These are phyloP conservation scores for Bostrychus sinensis DNA, from an alignment of 2,113 vertebrate genomes.

Conservation along the genomic window DNA sequence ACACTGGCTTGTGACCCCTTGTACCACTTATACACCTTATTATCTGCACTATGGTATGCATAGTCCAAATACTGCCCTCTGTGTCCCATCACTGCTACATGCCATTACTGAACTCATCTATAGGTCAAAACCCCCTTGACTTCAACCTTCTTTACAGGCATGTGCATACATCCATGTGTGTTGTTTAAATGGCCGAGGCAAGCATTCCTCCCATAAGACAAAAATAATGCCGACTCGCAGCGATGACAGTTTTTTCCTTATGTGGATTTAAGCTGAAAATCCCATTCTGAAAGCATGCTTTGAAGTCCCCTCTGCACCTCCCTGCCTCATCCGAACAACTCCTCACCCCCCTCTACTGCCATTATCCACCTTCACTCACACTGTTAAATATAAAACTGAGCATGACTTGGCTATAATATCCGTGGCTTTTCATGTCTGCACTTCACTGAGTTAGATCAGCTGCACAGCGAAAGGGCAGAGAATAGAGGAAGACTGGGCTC, in stretches of 20 bases:
- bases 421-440: conserved; percentile 52
- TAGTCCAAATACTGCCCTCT: not conserved
- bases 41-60: not conserved
- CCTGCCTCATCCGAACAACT: conserved; percentile 30
- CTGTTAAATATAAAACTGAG: conserved; percentile 76
- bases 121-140: conserved; percentile 32
- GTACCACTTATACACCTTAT: no score
- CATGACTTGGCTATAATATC: conserved; percentile 73
- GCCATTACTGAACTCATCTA: conserved; percentile 26
- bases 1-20: not conserved
- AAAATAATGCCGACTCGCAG: conserved; percentile 54
- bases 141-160: conserved; percentile 30
- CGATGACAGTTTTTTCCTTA: conserved; percentile 71
- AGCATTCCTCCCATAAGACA: conserved; percentile 52
- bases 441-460: conserved; percentile 53
- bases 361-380: conserved; percentile 56
- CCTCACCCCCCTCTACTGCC: conserved; percentile 32
- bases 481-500: conserved; percentile 13
- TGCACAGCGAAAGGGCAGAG: conserved; percentile 35
- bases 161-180: conserved; percentile 30
- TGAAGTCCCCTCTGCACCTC: conserved; percentile 69
- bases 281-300: conserved; percentile 74
- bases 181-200: conserved; percentile 50
- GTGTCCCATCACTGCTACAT: not conserved
- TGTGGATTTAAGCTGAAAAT: conserved; percentile 78